phyloP scores from a whole-genome alignment of 2,797 vertebrate genomes.

The Danio tinwini region DNA sequence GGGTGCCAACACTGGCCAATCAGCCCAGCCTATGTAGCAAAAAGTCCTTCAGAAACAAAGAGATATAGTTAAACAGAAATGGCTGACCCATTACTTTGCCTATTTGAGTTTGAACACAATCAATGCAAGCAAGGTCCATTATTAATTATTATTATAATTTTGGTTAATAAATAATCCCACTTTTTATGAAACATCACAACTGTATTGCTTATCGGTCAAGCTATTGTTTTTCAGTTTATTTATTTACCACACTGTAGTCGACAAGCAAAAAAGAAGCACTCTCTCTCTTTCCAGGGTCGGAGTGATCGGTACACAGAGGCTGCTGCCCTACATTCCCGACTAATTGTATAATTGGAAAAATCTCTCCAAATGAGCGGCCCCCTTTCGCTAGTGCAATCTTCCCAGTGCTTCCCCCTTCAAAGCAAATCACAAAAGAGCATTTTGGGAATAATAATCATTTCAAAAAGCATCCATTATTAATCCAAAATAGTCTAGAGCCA shows the following conservation, averaged over 20 bases:
- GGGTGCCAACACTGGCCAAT: constrained; percentile 53
- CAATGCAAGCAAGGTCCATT: constrained; percentile 61
- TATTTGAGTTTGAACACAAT: constrained; percentile 66
- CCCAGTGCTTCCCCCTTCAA: constrained; percentile 73
- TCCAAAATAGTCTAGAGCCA: constrained; percentile 62
- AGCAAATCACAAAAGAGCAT: constrained; percentile 86
- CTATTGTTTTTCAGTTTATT: constrained; percentile 20
- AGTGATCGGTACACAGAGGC: constrained; percentile 75
- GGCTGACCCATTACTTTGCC: constrained; percentile 65
- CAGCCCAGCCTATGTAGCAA: constrained; percentile 47
- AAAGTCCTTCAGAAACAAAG: constrained; percentile 47
- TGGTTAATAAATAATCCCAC: background rate
- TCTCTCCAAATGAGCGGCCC: constrained; percentile 83
- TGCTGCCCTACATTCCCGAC: constrained; percentile 85
- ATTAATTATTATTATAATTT: constrained; percentile 1
- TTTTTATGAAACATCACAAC: constrained; percentile 43
- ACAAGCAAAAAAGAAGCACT: constrained; percentile 59
- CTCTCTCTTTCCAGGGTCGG: constrained; percentile 73
- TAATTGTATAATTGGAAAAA: constrained; percentile 88
- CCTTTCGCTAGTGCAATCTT: constrained; percentile 65
- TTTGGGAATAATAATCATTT: constrained; percentile 85
- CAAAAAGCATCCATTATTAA: constrained; percentile 80
- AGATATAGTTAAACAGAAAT: constrained; percentile 60
- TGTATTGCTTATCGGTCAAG: background rate
- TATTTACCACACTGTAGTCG: constrained; percentile 39